Conservation (phyloP, 2,113 vertebrate species). For the Leptobrachium ailaonicum region DNA sequence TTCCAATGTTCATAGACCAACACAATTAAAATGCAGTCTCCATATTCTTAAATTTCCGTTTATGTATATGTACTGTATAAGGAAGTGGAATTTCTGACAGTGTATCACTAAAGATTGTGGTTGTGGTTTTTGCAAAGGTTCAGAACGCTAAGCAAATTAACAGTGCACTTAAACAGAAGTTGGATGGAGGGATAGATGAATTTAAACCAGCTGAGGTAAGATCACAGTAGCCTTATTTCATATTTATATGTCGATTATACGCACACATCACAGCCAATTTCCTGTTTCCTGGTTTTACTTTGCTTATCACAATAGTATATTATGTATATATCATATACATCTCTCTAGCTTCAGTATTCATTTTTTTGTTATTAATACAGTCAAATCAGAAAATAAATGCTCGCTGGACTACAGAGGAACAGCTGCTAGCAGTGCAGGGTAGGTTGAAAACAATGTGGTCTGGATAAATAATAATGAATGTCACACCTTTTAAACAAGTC, state of each 20-base stretch:
- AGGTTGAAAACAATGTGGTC: slow-evolving; percentile 53
- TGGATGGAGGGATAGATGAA: slow-evolving; percentile 91
- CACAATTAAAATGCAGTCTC: too few species aligned
- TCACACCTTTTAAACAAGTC: background rate
- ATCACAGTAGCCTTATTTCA: background rate
- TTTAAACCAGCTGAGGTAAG: slow-evolving; percentile 91
- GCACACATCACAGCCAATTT: background rate
- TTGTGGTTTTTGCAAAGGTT: slow-evolving; percentile 70
- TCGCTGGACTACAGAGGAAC: slow-evolving; percentile 98
- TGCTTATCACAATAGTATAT: too few species aligned
- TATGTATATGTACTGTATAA: too few species aligned
- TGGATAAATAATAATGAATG: background rate
- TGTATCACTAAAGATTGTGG: background rate
- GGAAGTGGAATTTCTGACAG: background rate
- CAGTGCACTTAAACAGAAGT: slow-evolving; percentile 93
- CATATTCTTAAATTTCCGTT: too few species aligned
- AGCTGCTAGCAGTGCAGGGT: slow-evolving; percentile 98
- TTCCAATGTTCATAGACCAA: too few species aligned
- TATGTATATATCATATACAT: background rate
- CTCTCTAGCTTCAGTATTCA: background rate
- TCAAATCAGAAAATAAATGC: slow-evolving; percentile 97
- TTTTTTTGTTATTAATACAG: slow-evolving; percentile 66
- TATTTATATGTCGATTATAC: too few species aligned
- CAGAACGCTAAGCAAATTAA: slow-evolving; percentile 98
- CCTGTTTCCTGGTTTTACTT: background rate